Evolutionary conservation across 2,797 vertebrate genomes (phyloP).

Genomic region (Arremon aurantiirostris): DNA sequence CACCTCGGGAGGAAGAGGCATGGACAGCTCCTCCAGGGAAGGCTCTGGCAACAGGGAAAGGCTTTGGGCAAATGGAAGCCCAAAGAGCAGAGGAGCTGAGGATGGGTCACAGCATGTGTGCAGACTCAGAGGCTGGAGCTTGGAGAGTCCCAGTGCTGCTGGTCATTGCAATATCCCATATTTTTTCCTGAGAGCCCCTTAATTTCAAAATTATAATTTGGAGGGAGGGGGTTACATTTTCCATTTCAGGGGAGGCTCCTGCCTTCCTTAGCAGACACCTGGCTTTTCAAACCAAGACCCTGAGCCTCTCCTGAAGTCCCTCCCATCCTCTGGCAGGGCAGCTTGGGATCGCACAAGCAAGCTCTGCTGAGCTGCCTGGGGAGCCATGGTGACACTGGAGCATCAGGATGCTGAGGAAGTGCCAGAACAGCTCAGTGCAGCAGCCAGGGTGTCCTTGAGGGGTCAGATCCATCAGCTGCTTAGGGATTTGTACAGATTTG

Average conservation of each 20-base stretch:
- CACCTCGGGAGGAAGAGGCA: background rate
- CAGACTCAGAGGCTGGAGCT: background rate
- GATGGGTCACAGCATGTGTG: background rate
- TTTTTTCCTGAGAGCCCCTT: background rate
- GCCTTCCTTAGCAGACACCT: background rate
- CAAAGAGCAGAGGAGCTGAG: background rate
- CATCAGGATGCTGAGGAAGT: background rate
- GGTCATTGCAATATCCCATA: background rate
- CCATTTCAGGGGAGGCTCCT: background rate
- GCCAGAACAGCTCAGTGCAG: background rate
- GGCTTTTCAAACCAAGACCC: background rate
- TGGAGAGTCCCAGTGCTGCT: background rate
- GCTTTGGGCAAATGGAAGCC: background rate
- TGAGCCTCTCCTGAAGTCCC: background rate
- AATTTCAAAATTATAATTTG: background rate
- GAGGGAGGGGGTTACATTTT: background rate
- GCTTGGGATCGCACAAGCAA: background rate
- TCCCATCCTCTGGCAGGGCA: background rate
- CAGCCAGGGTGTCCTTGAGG: background rate
- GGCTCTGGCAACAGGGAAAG: background rate
- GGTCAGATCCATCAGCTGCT: background rate
- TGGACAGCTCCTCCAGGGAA: rapidly evolving
- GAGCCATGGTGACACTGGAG: rapidly evolving
- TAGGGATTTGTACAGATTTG: background rate
- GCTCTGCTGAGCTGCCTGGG: background rate